A percentile compares a stretch with the other conserved stretches of the same genome.
Evolutionary conservation across 2,888 invertebrate genomes (phyloP).

Genomic region (Scrobipalpa costella): DNA sequence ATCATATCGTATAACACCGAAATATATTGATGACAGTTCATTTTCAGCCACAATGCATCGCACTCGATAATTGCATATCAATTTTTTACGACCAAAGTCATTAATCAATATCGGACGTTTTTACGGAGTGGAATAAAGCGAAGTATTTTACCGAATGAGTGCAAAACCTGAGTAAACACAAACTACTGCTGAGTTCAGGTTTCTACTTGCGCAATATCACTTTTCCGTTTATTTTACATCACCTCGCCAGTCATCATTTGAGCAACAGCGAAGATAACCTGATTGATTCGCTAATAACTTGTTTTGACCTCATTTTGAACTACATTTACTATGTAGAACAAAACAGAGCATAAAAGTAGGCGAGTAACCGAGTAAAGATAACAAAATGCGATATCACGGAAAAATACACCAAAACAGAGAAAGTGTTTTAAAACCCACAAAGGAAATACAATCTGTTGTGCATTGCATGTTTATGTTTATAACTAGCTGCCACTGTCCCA

Average conservation of each 20-base stretch:
- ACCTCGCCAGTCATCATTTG: slow-evolving; percentile 43
- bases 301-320: not conserved
- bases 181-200: slow-evolving; percentile 60
- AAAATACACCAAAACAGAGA: slow-evolving; percentile 15
- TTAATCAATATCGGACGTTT: slow-evolving; percentile 23
- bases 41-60: slow-evolving; percentile 7
- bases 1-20: not conserved
- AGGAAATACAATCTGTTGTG: slow-evolving; percentile 40
- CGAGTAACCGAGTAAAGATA: not conserved
- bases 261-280: slow-evolving; percentile 33
- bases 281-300: slow-evolving; percentile 1
- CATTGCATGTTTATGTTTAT: slow-evolving; percentile 37
- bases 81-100: not conserved
- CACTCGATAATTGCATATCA: slow-evolving; percentile 16
- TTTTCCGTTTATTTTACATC: slow-evolving; percentile 55
- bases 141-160: slow-evolving; percentile 21
- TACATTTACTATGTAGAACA: not conserved
- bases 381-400: slow-evolving; percentile 12
- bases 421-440: slow-evolving; percentile 28
- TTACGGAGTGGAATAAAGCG: slow-evolving; percentile 22
- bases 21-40: slow-evolving; percentile 1
- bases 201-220: slow-evolving; percentile 65
- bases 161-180: slow-evolving; percentile 53
- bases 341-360: not conserved
- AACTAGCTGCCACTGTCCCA: slow-evolving; percentile 42